Conservation (phyloP, 2,888 invertebrate species). For the Drosophila niveifrons region DNA sequence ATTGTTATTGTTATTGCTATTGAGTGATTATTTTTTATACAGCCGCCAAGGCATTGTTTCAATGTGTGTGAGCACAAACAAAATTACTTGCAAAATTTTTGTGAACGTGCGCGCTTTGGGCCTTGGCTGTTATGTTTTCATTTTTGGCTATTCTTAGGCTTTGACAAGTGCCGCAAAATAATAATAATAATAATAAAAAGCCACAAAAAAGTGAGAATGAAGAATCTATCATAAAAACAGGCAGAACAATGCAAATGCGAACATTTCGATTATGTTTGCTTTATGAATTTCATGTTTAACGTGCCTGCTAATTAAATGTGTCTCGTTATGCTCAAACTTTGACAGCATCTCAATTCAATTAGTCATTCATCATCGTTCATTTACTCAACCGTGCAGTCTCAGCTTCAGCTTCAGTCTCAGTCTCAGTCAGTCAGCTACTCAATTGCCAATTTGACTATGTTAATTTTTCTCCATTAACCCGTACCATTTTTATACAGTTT, state of each 20-base stretch:
- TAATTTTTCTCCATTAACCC: slow-evolving; percentile 38
- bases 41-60: slow-evolving; percentile 66
- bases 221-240: slow-evolving; percentile 16
- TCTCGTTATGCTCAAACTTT: slow-evolving; percentile 50
- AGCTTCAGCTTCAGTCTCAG: too few relatives aligned
- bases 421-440: slow-evolving; percentile 27
- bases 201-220: not conserved
- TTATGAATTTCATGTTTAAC: slow-evolving; percentile 31
- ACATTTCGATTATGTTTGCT: slow-evolving; percentile 42
- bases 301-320: slow-evolving; percentile 40
- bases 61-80: slow-evolving; percentile 44
- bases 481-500: slow-evolving; percentile 26
- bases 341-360: slow-evolving; percentile 56
- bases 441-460: slow-evolving; percentile 49
- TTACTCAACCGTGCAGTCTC: slow-evolving; percentile 33
- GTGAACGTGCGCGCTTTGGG: slow-evolving; percentile 59
- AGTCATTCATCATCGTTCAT: slow-evolving; percentile 40
- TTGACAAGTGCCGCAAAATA: slow-evolving; percentile 64
- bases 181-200: slow-evolving; percentile 20
- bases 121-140: slow-evolving; percentile 44
- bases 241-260: slow-evolving; percentile 41
- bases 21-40: slow-evolving; percentile 72
- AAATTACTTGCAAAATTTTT: slow-evolving; percentile 57
- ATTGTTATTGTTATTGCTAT: slow-evolving; percentile 62
- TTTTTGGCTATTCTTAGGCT: slow-evolving; percentile 61